A percentile compares a stretch with the other conserved stretches of the same genome.
Conservation (phyloP, 37 sponge, comb jelly and placozoan species). For the Geodia barretti region DNA sequence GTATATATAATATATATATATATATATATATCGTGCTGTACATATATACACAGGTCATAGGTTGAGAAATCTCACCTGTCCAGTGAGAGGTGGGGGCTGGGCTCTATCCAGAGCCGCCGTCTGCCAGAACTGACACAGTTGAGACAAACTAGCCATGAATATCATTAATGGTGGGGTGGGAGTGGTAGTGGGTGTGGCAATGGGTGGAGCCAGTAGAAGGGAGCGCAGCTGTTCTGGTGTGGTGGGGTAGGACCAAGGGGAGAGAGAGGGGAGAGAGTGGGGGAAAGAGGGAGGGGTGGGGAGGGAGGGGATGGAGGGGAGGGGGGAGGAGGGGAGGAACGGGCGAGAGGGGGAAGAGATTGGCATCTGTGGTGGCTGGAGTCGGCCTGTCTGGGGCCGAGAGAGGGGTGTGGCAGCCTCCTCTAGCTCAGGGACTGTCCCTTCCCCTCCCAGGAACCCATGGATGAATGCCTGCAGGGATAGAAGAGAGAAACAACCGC, state of each 20-base stretch:
- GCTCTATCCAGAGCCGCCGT: conserved; percentile 6
- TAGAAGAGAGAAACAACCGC: too few species aligned
- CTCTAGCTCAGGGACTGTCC: background rate
- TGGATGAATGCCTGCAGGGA: background rate
- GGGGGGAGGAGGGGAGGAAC: conserved; percentile 53
- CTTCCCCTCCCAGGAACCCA: background rate
- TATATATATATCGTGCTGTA: too few species aligned
- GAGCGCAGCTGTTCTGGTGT: conserved; percentile 39
- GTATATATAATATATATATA: too few species aligned
- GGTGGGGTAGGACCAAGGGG: conserved; percentile 43
- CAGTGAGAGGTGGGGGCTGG: background rate
- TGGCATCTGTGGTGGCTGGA: conserved; percentile 24
- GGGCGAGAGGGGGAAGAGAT: conserved; percentile 44
- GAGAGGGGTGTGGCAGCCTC: conserved; percentile 4
- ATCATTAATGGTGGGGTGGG: conserved; percentile 36
- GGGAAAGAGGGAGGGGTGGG: conserved; percentile 42
- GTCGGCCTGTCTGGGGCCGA: background rate
- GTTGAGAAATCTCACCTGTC: conserved; percentile 4
- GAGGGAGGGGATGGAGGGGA: conserved; percentile 68
- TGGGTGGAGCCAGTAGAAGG: conserved; percentile 47
- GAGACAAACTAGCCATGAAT: conserved; percentile 64
- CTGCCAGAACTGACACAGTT: conserved; percentile 45
- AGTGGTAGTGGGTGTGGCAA: conserved; percentile 42
- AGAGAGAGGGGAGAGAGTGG: conserved; percentile 46
- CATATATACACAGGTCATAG: too few species aligned